phyloP scores from a whole-genome alignment of 1,140 invertebrate genomes.

The Rhizoglyphus robini region DNA sequence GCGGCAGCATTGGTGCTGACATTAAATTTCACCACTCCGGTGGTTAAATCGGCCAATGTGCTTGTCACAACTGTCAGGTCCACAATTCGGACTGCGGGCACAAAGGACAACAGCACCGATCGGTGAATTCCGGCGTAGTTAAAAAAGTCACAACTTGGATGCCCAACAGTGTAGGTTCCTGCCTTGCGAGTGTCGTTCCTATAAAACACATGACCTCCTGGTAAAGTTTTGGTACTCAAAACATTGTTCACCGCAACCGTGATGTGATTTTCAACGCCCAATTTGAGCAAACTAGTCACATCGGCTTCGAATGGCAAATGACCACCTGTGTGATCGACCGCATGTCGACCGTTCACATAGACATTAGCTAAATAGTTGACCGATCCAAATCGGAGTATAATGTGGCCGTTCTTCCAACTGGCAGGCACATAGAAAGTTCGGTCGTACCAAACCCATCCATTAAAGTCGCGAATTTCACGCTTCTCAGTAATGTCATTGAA shows the following conservation, averaged over 20 bases:
- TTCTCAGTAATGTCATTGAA: no score
- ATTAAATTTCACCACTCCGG: not conserved
- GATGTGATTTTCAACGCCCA: conserved; percentile 51
- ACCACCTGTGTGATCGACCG: no score
- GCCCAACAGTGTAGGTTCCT: conserved; percentile 45
- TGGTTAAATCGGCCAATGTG: conserved; percentile 33
- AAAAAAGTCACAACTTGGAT: conserved; percentile 88
- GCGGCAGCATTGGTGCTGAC: not conserved
- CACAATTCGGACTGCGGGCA: conserved; percentile 63
- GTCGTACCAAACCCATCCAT: no score
- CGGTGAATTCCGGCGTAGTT: no score
- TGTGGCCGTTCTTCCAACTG: conserved; percentile 43
- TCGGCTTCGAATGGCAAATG: no score
- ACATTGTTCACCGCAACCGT: conserved; percentile 92
- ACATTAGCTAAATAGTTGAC: conserved; percentile 75
- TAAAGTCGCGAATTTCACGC: no score
- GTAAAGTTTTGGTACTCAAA: conserved; percentile 61
- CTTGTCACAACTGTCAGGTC: conserved; percentile 66
- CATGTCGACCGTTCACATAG: conserved; percentile 73
- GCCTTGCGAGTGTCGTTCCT: conserved; percentile 37
- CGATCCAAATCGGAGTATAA: conserved; percentile 72
- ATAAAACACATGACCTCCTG: conserved; percentile 49
- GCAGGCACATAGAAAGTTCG: conserved; percentile 60
- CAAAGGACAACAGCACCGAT: conserved; percentile 77
- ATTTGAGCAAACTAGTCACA: conserved; percentile 48